These are phyloP conservation scores for Istiophorus platypterus DNA, from an alignment of 2,113 vertebrate genomes.

Conservation along the genomic window DNA sequence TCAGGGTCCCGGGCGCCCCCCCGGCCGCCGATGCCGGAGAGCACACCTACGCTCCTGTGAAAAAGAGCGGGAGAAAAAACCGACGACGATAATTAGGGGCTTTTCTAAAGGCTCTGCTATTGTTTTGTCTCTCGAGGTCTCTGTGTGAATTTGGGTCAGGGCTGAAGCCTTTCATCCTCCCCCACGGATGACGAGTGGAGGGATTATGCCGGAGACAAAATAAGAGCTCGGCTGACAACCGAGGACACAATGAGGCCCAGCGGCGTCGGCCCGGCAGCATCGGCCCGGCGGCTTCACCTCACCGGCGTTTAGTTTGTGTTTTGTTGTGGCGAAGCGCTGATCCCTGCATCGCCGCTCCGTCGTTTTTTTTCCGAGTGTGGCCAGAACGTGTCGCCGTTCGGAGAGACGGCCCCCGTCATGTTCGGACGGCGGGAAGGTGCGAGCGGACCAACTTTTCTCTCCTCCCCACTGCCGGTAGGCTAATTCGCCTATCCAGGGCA, in stretches of 20 bases:
- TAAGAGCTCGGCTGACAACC: slow-evolving; percentile 68
- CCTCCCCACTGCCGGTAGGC: too few relatives aligned
- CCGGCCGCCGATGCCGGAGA: too few relatives aligned
- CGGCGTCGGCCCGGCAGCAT: slow-evolving; percentile 49
- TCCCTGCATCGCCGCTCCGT: too few relatives aligned
- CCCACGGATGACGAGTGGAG: slow-evolving; percentile 49
- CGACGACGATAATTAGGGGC: slow-evolving; percentile 62
- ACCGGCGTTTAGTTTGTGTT: too few relatives aligned
- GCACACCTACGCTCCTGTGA: background rate
- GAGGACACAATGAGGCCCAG: slow-evolving; percentile 52
- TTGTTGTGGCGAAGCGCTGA: slow-evolving; percentile 32
- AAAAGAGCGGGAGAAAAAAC: too few relatives aligned
- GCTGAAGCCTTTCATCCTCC: slow-evolving; percentile 71
- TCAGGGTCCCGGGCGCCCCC: too few relatives aligned
- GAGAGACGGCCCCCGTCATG: too few relatives aligned
- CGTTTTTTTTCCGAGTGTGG: too few relatives aligned
- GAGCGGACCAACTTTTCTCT: too few relatives aligned
- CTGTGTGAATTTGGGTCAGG: slow-evolving; percentile 77
- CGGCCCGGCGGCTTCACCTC: slow-evolving; percentile 30
- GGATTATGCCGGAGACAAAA: slow-evolving; percentile 80
- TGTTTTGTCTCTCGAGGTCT: slow-evolving; percentile 74
- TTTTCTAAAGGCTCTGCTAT: slow-evolving; percentile 56
- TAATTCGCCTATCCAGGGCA: too few relatives aligned
- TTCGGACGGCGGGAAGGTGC: too few relatives aligned
- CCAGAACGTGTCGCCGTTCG: too few relatives aligned